Conservation (phyloP, 2,888 invertebrate genomes). For the Tolmerus cingulatus region DNA sequence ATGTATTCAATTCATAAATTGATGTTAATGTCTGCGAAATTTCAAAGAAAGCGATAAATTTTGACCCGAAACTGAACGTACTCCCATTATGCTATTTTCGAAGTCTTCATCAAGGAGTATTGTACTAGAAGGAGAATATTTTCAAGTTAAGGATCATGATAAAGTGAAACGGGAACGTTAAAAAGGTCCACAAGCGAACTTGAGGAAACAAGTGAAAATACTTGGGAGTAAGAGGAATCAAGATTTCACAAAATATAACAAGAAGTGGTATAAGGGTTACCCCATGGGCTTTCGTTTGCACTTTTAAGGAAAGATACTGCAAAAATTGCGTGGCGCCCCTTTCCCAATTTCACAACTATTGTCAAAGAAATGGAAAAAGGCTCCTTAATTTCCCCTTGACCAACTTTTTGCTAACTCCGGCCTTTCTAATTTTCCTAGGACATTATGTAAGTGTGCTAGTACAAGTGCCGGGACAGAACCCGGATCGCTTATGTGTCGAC, state of each 20-base stretch:
- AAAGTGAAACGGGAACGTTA: constrained; percentile 30
- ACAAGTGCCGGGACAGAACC: background rate
- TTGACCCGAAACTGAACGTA: background rate
- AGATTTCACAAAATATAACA: constrained; percentile 39
- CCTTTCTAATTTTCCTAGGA: constrained; percentile 29
- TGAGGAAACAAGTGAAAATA: background rate
- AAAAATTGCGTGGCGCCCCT: background rate
- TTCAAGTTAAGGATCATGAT: constrained; percentile 34
- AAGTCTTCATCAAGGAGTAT: constrained; percentile 42
- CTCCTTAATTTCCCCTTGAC: constrained; percentile 27
- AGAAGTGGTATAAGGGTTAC: constrained; percentile 37
- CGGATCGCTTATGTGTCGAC: background rate
- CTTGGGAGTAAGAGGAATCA: background rate
- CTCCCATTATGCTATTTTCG: constrained; percentile 7
- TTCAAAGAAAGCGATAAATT: constrained; percentile 5
- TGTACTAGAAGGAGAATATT: constrained; percentile 20
- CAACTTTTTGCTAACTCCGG: constrained; percentile 34
- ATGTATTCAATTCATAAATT: background rate
- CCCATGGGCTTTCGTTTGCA: constrained; percentile 34
- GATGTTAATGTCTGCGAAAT: background rate
- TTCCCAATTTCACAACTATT: constrained; percentile 20
- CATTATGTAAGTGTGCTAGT: constrained; percentile 26
- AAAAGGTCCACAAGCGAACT: constrained; percentile 10
- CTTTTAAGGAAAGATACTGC: background rate
- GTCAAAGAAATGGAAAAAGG: constrained; percentile 35